Evolutionary conservation across 1,140 invertebrate genomes (phyloP).

Genomic region (Drosophila subpulchrella): DNA sequence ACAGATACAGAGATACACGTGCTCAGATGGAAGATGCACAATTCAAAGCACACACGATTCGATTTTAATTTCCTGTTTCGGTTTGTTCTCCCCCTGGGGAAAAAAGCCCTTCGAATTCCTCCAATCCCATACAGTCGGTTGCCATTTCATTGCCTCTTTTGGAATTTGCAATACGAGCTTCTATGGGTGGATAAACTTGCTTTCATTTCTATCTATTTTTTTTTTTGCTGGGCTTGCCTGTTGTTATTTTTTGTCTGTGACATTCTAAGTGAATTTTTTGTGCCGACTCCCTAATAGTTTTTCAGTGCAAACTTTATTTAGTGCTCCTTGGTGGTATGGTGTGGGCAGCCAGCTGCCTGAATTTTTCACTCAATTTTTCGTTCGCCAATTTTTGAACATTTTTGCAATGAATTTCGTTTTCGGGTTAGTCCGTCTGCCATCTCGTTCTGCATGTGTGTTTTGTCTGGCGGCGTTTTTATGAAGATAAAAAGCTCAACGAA

Average conservation of each 20-base stretch:
- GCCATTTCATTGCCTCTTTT: constrained; percentile 44
- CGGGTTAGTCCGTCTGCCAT: constrained; percentile 7
- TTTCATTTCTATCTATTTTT: constrained; percentile 2
- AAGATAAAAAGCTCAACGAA: constrained; percentile 79
- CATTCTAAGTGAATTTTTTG: constrained; percentile 61
- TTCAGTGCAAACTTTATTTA: constrained; percentile 72
- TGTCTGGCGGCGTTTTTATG: constrained; percentile 73
- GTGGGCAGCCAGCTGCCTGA: background rate
- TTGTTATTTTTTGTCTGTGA: constrained; percentile 47
- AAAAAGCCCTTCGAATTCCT: constrained; percentile 10
- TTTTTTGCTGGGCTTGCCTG: constrained; percentile 11
- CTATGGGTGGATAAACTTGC: constrained; percentile 33
- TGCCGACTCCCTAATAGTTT: constrained; percentile 62
- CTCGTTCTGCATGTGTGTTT: constrained; percentile 25
- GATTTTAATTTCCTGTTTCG: constrained; percentile 80
- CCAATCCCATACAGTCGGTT: constrained; percentile 9
- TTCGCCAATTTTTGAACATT: constrained; percentile 61
- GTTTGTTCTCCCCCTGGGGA: constrained; percentile 20
- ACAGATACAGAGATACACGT: constrained; percentile 12
- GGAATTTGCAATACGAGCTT: constrained; percentile 56
- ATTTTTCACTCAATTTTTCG: constrained; percentile 66
- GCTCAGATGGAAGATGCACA: constrained; percentile 27
- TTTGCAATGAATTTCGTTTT: constrained; percentile 70
- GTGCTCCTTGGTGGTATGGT: constrained; percentile 33
- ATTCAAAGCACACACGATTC: constrained; percentile 51